Evolutionary conservation across 2,797 vertebrate species (phyloP).

Genomic region (Epinephelus malabaricus): DNA sequence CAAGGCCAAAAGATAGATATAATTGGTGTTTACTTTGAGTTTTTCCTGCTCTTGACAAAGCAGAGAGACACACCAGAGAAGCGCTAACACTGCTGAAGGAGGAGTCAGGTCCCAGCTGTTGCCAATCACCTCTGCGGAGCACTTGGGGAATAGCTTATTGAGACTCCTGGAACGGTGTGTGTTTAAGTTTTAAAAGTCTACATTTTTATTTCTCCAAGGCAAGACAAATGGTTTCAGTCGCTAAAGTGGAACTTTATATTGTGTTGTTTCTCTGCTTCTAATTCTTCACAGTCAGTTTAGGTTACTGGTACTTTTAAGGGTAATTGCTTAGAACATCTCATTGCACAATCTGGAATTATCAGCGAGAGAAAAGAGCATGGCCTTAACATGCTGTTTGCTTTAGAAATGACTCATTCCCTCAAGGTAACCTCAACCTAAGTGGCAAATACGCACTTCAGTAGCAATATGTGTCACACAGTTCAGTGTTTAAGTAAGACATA

Average conservation of each 20-base stretch:
- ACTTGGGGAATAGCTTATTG: conserved; percentile 56
- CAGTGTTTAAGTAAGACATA: conserved; percentile 63
- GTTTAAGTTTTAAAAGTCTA: conserved; percentile 67
- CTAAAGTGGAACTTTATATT: conserved; percentile 67
- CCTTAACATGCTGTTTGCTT: conserved; percentile 78
- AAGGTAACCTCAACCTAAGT: conserved; percentile 71
- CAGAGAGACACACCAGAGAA: conserved; percentile 46
- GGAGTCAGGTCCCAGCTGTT: conserved; percentile 73
- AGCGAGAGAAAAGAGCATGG: conserved; percentile 70
- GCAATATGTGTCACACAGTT: conserved; percentile 61
- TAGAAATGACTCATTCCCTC: conserved; percentile 73
- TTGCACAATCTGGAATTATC: conserved; percentile 76
- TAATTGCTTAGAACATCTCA: conserved; percentile 79
- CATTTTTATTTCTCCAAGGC: conserved; percentile 69
- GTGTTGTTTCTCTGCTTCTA: conserved; percentile 67
- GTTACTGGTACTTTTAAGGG: conserved; percentile 71
- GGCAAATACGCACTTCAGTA: conserved; percentile 73
- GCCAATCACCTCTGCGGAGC: conserved; percentile 62
- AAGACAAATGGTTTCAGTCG: conserved; percentile 67
- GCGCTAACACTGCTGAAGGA: conserved; percentile 50
- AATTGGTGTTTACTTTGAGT: conserved; percentile 56
- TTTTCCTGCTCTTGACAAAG: conserved; percentile 60
- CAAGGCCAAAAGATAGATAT: conserved; percentile 41
- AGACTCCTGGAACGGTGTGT: conserved; percentile 58
- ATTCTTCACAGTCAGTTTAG: conserved; percentile 78